Conservation (phyloP, 2,113 vertebrate species). For the Sceloporus undulatus region DNA sequence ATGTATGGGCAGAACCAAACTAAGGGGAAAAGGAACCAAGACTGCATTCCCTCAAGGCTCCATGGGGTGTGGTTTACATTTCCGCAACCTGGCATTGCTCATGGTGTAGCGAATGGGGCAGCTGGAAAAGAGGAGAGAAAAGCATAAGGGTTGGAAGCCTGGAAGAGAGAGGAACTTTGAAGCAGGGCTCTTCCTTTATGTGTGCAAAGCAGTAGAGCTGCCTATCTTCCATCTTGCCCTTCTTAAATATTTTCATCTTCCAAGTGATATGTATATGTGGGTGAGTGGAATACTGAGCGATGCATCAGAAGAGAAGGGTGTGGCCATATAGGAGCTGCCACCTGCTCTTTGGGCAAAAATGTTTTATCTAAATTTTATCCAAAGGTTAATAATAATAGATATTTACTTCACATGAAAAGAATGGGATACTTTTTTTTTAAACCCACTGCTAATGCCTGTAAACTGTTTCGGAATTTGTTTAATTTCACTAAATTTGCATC, state of each 20-base stretch:
- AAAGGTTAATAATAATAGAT: not conserved
- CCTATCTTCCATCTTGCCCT: not conserved
- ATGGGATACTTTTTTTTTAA: not conserved
- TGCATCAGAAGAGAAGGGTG: not conserved
- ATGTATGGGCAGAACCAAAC: not conserved
- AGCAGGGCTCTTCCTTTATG: not conserved
- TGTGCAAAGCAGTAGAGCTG: not conserved
- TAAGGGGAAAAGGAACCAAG: not conserved
- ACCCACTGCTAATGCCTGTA: not conserved
- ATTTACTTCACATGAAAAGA: not conserved
- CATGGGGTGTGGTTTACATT: constrained; percentile 1
- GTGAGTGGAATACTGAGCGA: not conserved
- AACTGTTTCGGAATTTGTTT: not conserved
- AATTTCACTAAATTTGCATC: not conserved
- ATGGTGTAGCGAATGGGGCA: not conserved
- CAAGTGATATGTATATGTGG: not conserved
- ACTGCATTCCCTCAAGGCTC: constrained; percentile 6
- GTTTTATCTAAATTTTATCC: not conserved
- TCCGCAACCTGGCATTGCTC: not conserved
- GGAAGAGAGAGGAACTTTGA: not conserved
- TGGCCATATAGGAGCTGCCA: not conserved
- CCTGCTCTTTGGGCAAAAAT: not conserved
- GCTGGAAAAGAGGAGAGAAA: not conserved
- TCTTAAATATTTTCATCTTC: not conserved
- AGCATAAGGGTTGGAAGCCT: not conserved